These are phyloP conservation scores for Potorous gilbertii DNA, from an alignment of 2,797 vertebrate species.

Conservation along the genomic window DNA sequence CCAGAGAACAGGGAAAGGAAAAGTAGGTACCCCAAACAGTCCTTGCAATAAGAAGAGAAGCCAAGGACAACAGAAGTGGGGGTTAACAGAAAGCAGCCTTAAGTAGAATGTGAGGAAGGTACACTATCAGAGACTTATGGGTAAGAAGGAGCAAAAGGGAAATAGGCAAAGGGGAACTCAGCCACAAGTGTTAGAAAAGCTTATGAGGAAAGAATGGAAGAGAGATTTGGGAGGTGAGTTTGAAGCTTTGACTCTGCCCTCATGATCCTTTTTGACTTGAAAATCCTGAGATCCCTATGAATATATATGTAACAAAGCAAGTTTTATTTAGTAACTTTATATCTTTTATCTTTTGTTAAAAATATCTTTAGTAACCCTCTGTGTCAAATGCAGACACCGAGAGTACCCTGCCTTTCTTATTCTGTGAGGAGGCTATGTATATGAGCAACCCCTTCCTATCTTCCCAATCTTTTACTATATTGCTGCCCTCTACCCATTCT, in stretches of 20 bases:
- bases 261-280: not conserved
- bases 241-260: not conserved
- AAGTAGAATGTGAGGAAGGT: not conserved
- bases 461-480: not conserved
- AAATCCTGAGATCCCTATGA: not conserved
- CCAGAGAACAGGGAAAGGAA: too few relatives aligned
- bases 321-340: not conserved
- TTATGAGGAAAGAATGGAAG: not conserved
- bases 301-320: not conserved
- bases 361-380: not conserved
- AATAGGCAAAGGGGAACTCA: not conserved
- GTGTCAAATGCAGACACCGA: not conserved
- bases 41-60: too few relatives aligned
- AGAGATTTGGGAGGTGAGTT: not conserved
- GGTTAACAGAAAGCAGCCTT: too few relatives aligned
- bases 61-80: too few relatives aligned
- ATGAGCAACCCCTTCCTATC: not conserved
- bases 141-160: not conserved
- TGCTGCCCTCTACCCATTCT: not conserved
- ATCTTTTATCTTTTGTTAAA: too few relatives aligned
- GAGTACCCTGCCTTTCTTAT: not conserved
- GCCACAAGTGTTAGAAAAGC: not conserved
- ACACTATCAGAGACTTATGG: not conserved
- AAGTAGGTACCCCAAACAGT: too few relatives aligned
- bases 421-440: not conserved